A percentile compares a stretch with the other conserved stretches of the same genome.
Conservation (phyloP, 1,140 invertebrate genomes). For the Drosophila murphyi region DNA sequence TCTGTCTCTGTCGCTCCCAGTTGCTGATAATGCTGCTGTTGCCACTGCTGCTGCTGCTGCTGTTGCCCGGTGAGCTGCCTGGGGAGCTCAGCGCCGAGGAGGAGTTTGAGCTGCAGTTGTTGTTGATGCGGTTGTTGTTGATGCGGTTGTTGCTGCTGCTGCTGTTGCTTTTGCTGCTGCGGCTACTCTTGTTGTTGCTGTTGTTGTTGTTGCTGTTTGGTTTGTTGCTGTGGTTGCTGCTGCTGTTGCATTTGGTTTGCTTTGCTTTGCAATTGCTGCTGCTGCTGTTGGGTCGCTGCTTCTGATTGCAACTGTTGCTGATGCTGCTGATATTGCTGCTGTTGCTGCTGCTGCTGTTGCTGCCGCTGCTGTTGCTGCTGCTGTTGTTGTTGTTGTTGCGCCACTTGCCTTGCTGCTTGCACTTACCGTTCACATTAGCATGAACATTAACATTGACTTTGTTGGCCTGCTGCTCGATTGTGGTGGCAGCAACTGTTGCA, state of each 20-base stretch:
- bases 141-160: conserved; percentile 4
- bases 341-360: conserved; percentile 24
- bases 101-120: conserved; percentile 25
- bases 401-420: neutral
- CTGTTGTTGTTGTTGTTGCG: conserved; percentile 14
- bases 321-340: conserved; percentile 28
- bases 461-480: no score
- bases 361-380: conserved; percentile 30
- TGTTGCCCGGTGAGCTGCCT: conserved; percentile 46
- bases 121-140: conserved; percentile 30
- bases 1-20: conserved; percentile 23
- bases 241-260: conserved; percentile 11
- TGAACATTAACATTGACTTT: no score
- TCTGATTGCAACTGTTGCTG: conserved; percentile 33
- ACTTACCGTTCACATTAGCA: neutral
- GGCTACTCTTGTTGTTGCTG: neutral
- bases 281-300: conserved; percentile 20
- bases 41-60: conserved; percentile 36
- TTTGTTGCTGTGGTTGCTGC: conserved; percentile 25
- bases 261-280: conserved; percentile 39
- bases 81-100: conserved; percentile 64
- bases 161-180: conserved; percentile 19
- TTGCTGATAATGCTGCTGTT: conserved; percentile 2
- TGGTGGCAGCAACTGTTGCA: neutral
- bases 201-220: conserved; percentile 21